Conservation (phyloP, 2,113 vertebrate species). For the Nerophis ophidion region DNA sequence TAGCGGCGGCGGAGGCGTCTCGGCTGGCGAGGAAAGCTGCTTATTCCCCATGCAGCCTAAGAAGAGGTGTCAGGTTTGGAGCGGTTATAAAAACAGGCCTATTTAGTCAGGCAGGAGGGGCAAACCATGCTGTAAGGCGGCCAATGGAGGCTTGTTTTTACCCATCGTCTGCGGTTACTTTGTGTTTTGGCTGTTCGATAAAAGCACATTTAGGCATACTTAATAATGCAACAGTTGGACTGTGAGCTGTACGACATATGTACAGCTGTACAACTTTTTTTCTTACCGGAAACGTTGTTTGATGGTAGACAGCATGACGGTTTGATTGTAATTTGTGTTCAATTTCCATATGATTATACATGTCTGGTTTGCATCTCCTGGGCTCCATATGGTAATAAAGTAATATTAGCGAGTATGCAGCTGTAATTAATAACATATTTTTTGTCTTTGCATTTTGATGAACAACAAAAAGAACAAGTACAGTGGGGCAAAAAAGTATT, state of each 20-base stretch:
- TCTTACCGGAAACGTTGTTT: conserved; percentile 1
- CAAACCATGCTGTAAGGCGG: conserved; percentile 55
- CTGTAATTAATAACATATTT: conserved; percentile 5
- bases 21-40: conserved; percentile 61
- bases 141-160: conserved; percentile 55
- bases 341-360: not conserved
- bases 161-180: conserved; percentile 10
- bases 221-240: conserved; percentile 18
- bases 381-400: not conserved
- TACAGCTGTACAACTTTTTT: conserved; percentile 19
- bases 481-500: too few relatives aligned
- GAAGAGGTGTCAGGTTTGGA: conserved; percentile 58
- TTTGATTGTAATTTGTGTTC: not conserved
- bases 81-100: conserved; percentile 58
- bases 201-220: too few relatives aligned
- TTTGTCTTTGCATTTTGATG: not conserved
- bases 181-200: not conserved
- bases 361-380: not conserved
- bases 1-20: conserved; percentile 8
- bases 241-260: conserved; percentile 31
- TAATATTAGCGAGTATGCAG: not conserved
- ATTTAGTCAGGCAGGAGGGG: conserved; percentile 59
- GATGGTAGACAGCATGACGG: too few relatives aligned
- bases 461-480: not conserved
- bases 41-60: conserved; percentile 63